Evolutionary conservation across 2,113 vertebrate species (phyloP), one percentile per base, ranked within the genome.

Genomic region (Rhizomys pruinosus): DNA sequence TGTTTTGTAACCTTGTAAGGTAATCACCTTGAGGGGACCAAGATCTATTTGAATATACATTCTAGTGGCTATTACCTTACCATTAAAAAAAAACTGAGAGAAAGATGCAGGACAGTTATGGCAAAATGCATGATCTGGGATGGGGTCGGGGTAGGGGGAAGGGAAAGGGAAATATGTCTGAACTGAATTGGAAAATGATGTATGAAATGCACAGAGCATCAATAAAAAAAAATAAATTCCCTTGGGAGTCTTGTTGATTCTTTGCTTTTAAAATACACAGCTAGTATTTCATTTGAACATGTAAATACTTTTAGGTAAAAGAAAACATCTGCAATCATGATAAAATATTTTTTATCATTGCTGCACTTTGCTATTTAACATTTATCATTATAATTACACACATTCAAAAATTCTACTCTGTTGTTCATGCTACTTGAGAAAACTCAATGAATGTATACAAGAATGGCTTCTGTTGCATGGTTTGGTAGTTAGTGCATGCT

Each of bases 381-480:
- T 68, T 91, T 94, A 87, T 84, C 32, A 79, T 57, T 87, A 57
- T 80, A 93, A 95, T 86, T 92, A 55, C 37, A 63, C 19, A n/a
- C 92, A 92, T 44, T 68, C 44, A 59, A 93, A 84, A 59, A 29
- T 73, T 37, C 74, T 93, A 86, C 76, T 84, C n/a, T 12, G 34
- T 63, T 44, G 84, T 92, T 78, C 61, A 37, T 76, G 47, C 66
- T 86, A 81, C 17, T n/a, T 77, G 84, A 47, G 52, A 84, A 87
- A 92, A 87, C 32, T 52, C n/a, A 59, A 7, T 86, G 59, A 76
- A 94, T 32, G 34, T 23, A 61, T 42, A 29, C 3, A 63, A 64
- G 42, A 91, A 27, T 76, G n/a, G 44, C 37, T 87, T 87, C 68
- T 57, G 20, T 39, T 87, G 6, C 47, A 52, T 52, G 47, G 47